Evolutionary conservation across 1,140 invertebrate genomes (phyloP).

Genomic region (Drosophila bifasciata): DNA sequence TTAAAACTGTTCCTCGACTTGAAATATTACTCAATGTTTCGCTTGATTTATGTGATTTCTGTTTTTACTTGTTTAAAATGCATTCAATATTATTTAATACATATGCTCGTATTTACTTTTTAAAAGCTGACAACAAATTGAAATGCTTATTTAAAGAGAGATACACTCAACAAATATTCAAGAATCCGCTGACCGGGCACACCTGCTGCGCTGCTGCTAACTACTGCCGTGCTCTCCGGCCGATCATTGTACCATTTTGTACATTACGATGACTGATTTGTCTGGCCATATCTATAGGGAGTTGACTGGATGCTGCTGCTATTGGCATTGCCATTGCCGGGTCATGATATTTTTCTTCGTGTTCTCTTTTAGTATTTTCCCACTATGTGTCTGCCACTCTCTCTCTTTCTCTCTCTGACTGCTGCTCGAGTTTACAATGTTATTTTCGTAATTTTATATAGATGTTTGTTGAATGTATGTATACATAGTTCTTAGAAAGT

Average conservation of each 20-base stretch:
- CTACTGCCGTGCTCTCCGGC: conserved; percentile 19
- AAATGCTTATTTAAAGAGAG: conserved; percentile 74
- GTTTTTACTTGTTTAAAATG: conserved; percentile 61
- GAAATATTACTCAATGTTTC: conserved; percentile 35
- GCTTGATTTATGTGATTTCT: conserved; percentile 21
- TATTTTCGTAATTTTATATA: conserved; percentile 61
- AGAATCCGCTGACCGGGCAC: conserved; percentile 7
- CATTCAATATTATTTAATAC: conserved; percentile 56
- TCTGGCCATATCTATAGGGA: conserved; percentile 39
- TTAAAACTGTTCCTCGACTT: conserved; percentile 33
- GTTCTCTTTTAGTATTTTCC: conserved; percentile 18
- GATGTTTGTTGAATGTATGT: conserved; percentile 63
- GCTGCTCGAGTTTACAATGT: conserved; percentile 48
- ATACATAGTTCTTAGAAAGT: conserved; percentile 73
- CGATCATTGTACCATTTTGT: conserved; percentile 50
- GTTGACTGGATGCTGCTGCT: conserved; percentile 17
- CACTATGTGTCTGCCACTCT: conserved; percentile 23
- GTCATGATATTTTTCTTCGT: conserved; percentile 8
- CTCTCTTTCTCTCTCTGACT: no score
- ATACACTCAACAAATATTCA: conserved; percentile 73
- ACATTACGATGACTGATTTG: conserved; percentile 62
- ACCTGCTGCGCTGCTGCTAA: conserved; percentile 2
- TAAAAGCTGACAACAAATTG: conserved; percentile 82
- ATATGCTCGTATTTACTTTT: conserved; percentile 72
- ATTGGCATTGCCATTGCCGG: conserved; percentile 32